phyloP scores from a whole-genome alignment of 2,888 invertebrate species.

The Elaeidobius kamerunicus region DNA sequence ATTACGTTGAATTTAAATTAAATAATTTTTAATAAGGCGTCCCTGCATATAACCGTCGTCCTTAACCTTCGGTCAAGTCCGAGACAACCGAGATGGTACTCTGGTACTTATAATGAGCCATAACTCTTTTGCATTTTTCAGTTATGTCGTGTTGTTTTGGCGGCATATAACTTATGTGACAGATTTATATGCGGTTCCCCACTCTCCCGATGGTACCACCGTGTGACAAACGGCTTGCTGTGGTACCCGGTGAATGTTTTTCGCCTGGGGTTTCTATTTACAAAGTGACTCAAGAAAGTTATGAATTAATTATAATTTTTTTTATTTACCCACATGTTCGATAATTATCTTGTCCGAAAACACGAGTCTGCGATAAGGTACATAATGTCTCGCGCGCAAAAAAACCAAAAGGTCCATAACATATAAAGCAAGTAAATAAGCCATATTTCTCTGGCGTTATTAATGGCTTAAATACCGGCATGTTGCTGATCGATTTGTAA shows the following conservation, averaged over 20 bases:
- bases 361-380: too few species aligned
- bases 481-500: conserved; percentile 33
- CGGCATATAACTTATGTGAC: conserved; percentile 48
- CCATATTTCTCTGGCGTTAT: conserved; percentile 24
- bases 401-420: too few species aligned
- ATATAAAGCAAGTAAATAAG: conserved; percentile 19
- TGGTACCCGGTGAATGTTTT: neutral
- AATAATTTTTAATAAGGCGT: too few species aligned
- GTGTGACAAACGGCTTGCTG: conserved; percentile 18
- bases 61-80: conserved; percentile 18
- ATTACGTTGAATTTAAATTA: too few species aligned
- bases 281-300: too few species aligned
- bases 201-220: conserved; percentile 15
- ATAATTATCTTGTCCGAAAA: too few species aligned
- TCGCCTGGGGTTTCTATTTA: too few species aligned
- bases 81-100: conserved; percentile 5
- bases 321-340: too few species aligned
- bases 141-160: conserved; percentile 48
- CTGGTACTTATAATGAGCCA: conserved; percentile 43
- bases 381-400: too few species aligned
- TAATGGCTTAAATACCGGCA: conserved; percentile 27
- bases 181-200: conserved; percentile 44
- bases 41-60: conserved; percentile 16
- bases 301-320: too few species aligned
- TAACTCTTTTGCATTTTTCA: conserved; percentile 48